phyloP scores from a whole-genome alignment of 2,113 vertebrate genomes.

The Psammodynastes pulverulentus region DNA sequence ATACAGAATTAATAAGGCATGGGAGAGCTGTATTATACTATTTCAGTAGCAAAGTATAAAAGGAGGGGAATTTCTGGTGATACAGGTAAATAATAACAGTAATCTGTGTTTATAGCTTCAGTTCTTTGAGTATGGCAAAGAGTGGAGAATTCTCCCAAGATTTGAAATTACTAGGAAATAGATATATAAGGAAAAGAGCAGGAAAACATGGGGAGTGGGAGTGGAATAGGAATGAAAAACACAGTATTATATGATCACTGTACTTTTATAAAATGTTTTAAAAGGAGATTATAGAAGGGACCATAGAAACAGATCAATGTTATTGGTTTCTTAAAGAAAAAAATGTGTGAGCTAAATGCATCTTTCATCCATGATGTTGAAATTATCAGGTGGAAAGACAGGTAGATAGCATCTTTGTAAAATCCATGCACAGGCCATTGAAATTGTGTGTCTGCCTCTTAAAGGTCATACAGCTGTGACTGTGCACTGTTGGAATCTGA shows the following conservation, averaged over 20 bases:
- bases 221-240: not conserved
- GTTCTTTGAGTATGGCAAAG: not conserved
- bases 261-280: not conserved
- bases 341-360: not conserved
- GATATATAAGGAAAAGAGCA: not conserved
- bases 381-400: not conserved
- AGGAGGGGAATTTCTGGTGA: not conserved
- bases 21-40: not conserved
- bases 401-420: not conserved
- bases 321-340: not conserved
- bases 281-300: not conserved
- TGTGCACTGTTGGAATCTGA: not conserved
- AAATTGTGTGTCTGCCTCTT: not conserved
- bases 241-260: not conserved
- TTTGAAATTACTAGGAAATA: not conserved
- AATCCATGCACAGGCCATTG: not conserved
- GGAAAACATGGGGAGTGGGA: not conserved
- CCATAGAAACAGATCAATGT: not conserved
- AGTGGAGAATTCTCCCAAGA: not conserved
- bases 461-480: not conserved
- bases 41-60: not conserved
- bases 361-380: not conserved
- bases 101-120: not conserved
- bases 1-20: not conserved
- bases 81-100: not conserved